Evolutionary conservation across 2,888 invertebrate genomes (phyloP), one percentile per base, ranked within the genome.

Genomic region (Coleophora flavipennella): DNA sequence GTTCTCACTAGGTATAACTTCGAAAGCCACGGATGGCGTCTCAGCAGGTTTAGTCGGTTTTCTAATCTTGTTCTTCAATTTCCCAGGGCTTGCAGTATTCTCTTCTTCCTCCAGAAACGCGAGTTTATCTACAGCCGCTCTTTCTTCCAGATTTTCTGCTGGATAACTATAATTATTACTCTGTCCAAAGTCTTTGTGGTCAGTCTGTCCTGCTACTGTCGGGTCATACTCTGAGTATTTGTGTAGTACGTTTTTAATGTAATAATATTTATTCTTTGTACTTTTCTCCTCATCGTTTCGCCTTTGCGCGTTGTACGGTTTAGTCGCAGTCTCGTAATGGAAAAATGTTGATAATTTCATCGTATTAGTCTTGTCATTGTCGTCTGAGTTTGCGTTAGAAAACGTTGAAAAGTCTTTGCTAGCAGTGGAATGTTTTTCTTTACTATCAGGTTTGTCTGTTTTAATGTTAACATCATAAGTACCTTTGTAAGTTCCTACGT

Each of bases 1-100:
- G 44, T 78, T 79, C 53, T 86, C 85, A 59, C 85, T 85, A 1
- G 85, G 85, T 46, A 83, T 83, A 28, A 85, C 67, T 59, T 86
- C 73, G 44, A 86, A 86, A 35, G 71, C 68, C 2, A 85, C 83
- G 1, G 81, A 74, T 2, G 81, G 83, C 10, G 79, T 78, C 46
- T 81, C 76, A 0, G 69, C 70, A 25, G 73, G 48, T 43, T 50
- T 67, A 0, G 66, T 44, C 7, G 70, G 69, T 33, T 68, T 74
- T 42, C 65, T 67, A 3, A 49, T 43, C 42, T 65, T 65, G 6
- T 55, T 39, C 31, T 48, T 61, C 8, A 53, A 48, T 37, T 50
- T 68, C 6, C 56, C 54, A 2, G 44, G 40, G 7, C 43, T 45
- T 0, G 49, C 49, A 33, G 59, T 38, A 50, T 65, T 73, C 48